Evolutionary conservation across 2,113 vertebrate species (phyloP).

Genomic region (Casuarius casuarius): DNA sequence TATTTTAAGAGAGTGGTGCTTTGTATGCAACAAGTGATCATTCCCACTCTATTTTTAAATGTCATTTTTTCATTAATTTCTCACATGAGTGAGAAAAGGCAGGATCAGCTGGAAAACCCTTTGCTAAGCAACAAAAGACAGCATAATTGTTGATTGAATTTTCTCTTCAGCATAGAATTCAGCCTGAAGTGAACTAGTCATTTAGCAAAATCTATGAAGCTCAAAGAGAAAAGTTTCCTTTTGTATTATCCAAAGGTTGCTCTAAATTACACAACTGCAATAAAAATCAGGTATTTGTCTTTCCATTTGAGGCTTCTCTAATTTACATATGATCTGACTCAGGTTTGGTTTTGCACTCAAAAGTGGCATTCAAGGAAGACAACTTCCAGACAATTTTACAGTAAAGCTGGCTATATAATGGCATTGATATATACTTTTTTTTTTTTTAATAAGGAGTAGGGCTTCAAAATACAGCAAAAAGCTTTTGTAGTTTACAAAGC

Average conservation of each 20-base stretch:
- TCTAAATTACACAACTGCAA: background rate
- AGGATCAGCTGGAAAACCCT: background rate
- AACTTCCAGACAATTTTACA: background rate
- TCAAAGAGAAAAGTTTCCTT: background rate
- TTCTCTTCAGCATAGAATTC: background rate
- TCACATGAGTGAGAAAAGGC: background rate
- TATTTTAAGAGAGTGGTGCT: background rate
- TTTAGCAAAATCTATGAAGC: background rate
- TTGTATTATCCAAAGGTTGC: background rate
- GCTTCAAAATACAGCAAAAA: background rate
- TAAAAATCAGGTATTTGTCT: background rate
- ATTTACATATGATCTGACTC: background rate
- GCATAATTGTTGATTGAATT: background rate
- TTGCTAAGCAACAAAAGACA: background rate
- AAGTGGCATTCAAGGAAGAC: background rate
- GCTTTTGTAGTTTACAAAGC: background rate
- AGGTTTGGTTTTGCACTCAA: background rate
- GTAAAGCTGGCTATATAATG: background rate
- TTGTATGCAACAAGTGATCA: background rate
- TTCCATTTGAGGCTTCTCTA: background rate
- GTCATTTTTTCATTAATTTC: background rate
- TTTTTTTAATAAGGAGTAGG: background rate
- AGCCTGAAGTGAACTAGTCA: background rate
- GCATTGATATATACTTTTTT: background rate
- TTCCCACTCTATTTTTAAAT: background rate